A percentile compares a stretch with the other conserved stretches of the same genome.
Conservation (phyloP, 2,113 vertebrate species). For the Sitta europaea region DNA sequence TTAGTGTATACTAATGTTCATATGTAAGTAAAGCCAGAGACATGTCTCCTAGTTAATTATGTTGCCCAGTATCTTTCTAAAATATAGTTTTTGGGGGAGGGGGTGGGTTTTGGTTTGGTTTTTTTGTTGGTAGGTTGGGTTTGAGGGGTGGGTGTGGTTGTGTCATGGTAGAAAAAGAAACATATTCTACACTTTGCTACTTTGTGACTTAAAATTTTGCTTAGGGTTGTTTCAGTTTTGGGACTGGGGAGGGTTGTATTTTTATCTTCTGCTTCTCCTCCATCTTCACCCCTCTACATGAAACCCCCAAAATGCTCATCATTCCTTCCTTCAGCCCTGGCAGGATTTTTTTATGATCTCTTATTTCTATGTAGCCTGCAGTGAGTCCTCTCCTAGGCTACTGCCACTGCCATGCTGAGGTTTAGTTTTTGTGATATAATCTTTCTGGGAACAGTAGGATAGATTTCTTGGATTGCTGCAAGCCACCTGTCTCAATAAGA, state of each 20-base stretch:
- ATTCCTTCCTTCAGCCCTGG: not conserved
- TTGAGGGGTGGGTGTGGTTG: not conserved
- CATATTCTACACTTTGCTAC: not conserved
- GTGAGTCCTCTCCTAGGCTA: not conserved
- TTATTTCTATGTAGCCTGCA: not conserved
- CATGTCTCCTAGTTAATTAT: not conserved
- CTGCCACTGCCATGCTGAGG: not conserved
- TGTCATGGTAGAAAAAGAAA: not conserved
- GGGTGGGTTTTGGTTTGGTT: not conserved
- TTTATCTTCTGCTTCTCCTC: not conserved
- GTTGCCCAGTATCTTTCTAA: not conserved
- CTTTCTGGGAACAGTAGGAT: not conserved
- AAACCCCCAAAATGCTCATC: not conserved
- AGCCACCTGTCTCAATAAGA: not conserved
- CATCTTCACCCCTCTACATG: not conserved
- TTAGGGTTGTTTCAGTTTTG: not conserved
- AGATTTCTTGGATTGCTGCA: conserved; percentile 3
- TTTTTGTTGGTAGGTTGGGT: not conserved
- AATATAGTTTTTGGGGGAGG: not conserved
- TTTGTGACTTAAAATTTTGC: not conserved
- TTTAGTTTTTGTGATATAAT: not conserved
- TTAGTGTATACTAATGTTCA: not conserved
- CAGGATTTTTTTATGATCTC: not conserved
- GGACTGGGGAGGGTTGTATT: not conserved
- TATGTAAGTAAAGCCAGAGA: not conserved